Evolutionary conservation across 2,113 vertebrate genomes (phyloP).

Genomic region (Sitta europaea): DNA sequence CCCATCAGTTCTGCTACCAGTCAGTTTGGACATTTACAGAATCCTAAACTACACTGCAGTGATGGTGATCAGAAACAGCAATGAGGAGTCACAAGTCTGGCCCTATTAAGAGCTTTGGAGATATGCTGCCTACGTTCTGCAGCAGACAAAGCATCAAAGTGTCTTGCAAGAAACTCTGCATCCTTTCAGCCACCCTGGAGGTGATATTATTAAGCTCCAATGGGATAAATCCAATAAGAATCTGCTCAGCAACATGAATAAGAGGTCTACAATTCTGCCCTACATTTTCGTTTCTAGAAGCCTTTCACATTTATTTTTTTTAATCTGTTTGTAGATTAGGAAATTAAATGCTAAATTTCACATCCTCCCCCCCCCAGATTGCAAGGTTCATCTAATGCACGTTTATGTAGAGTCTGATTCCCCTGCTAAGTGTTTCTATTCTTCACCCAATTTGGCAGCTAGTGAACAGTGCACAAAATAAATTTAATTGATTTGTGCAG

Average conservation of each 20-base stretch:
- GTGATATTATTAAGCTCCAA: background rate
- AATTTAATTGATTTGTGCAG: constrained; percentile 39
- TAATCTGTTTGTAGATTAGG: background rate
- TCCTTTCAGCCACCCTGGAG: background rate
- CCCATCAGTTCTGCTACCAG: fast-evolving
- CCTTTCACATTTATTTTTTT: background rate
- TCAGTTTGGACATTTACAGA: background rate
- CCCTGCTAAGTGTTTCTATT: background rate
- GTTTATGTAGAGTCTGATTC: background rate
- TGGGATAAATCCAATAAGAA: background rate
- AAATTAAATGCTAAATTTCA: background rate
- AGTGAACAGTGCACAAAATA: constrained; percentile 22
- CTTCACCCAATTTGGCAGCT: constrained; percentile 5
- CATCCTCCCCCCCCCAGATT: background rate
- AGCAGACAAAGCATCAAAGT: background rate
- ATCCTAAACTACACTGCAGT: background rate
- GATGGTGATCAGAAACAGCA: background rate
- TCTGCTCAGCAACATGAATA: background rate
- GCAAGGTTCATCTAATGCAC: background rate
- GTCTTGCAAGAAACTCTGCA: background rate
- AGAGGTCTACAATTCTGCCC: background rate
- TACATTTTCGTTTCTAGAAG: constrained; percentile 22
- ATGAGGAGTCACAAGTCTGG: background rate
- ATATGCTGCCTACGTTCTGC: background rate
- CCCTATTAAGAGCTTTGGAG: background rate